phyloP scores from a whole-genome alignment of 1,140 invertebrate genomes.

The Pectinophora gossypiella region DNA sequence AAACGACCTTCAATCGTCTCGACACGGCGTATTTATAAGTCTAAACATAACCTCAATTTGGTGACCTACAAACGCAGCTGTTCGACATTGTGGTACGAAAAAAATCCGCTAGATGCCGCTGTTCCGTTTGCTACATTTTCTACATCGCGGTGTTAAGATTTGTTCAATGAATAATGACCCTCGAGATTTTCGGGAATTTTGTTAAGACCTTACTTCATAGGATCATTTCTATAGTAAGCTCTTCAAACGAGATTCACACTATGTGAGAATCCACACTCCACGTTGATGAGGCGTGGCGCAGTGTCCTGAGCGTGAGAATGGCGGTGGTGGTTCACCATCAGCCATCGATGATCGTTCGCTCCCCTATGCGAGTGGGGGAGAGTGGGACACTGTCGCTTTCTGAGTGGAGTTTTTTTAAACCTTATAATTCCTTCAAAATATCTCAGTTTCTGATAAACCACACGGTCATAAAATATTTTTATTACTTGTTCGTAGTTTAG shows the following conservation, averaged over 20 bases:
- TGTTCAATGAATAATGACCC: background rate
- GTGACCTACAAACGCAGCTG: too few species aligned
- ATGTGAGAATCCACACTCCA: conserved; percentile 18
- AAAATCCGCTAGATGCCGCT: background rate
- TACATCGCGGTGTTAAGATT: background rate
- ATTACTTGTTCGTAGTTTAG: too few species aligned
- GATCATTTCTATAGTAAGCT: conserved; percentile 38
- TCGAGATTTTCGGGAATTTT: background rate
- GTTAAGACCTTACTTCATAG: conserved; percentile 37
- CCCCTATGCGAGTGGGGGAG: background rate
- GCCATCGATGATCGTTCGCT: conserved; percentile 39
- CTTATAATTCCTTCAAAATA: conserved; percentile 4
- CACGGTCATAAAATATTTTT: too few species aligned
- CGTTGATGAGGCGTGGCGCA: conserved; percentile 32
- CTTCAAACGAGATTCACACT: conserved; percentile 25
- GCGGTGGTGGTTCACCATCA: conserved; percentile 21
- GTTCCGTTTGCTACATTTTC: background rate
- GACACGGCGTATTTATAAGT: background rate
- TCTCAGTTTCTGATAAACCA: too few species aligned
- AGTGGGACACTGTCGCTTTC: conserved; percentile 20
- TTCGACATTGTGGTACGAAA: background rate
- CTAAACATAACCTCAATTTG: background rate
- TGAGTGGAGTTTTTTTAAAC: conserved; percentile 27
- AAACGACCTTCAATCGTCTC: too few species aligned
- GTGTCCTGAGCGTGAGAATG: conserved; percentile 30